Evolutionary conservation across 2,888 invertebrate genomes (phyloP).

Genomic region (Agrochola lychnidis): DNA sequence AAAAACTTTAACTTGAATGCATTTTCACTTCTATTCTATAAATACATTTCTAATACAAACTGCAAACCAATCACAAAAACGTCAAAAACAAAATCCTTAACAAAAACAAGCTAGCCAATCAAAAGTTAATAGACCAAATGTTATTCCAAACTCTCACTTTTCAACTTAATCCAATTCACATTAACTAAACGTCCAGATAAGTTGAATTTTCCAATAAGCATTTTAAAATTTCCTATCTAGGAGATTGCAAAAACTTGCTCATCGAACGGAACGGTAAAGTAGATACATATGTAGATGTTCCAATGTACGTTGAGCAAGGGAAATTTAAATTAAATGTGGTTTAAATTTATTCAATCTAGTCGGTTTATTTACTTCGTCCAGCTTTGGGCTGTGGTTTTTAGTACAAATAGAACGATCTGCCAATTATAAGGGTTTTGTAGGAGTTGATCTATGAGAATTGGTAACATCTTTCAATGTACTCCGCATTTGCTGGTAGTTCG

Average conservation of each 20-base stretch:
- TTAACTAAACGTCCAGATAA: constrained; percentile 55
- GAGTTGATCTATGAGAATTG: background rate
- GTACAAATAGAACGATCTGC: constrained; percentile 1
- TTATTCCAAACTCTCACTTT: constrained; percentile 17
- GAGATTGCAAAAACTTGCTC: constrained; percentile 68
- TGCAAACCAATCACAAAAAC: constrained; percentile 4
- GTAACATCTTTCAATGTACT: background rate
- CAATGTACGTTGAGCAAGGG: constrained; percentile 10
- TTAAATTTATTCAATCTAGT: constrained; percentile 54
- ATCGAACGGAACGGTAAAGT: constrained; percentile 43
- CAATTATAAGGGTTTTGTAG: background rate
- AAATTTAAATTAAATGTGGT: constrained; percentile 54
- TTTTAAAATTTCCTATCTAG: constrained; percentile 63
- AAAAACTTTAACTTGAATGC: background rate
- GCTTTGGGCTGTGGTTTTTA: constrained; percentile 8
- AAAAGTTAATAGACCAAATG: constrained; percentile 8
- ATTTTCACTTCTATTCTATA: background rate
- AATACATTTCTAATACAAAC: constrained; percentile 10
- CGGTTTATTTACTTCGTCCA: constrained; percentile 32
- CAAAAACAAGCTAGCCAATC: constrained; percentile 10
- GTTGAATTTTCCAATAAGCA: constrained; percentile 66
- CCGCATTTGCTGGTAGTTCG: background rate
- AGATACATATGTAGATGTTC: constrained; percentile 24
- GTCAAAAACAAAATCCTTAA: background rate
- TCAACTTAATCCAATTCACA: constrained; percentile 44